phyloP scores from a whole-genome alignment of 2,113 vertebrate species.

The Dendropsophus ebraccatus region DNA sequence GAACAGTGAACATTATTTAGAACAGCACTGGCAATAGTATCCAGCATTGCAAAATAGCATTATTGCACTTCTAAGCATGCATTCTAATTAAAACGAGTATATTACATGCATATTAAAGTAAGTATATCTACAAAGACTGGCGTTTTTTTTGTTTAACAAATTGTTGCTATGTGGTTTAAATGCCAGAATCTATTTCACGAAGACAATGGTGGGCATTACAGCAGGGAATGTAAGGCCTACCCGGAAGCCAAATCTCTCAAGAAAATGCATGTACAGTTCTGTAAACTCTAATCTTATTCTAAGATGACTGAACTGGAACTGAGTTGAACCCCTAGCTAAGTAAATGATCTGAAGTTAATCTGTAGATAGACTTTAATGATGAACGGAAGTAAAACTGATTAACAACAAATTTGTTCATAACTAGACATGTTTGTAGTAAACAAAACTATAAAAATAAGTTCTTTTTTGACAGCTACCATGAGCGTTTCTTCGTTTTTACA shows the following conservation, averaged over 20 bases:
- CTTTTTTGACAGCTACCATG: too few relatives aligned
- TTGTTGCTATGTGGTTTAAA: not conserved
- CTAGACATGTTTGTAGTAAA: too few relatives aligned
- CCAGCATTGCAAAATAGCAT: conserved; percentile 18
- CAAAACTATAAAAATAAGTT: too few relatives aligned
- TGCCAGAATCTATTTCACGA: not conserved
- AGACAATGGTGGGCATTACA: not conserved
- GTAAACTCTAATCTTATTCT: too few relatives aligned
- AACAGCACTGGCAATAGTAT: not conserved
- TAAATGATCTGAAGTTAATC: too few relatives aligned
- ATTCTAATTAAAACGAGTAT: conserved; percentile 1
- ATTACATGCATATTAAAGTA: conserved; percentile 9
- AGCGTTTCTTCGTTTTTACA: too few relatives aligned
- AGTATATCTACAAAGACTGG: not conserved
- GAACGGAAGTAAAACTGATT: too few relatives aligned
- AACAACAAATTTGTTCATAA: too few relatives aligned
- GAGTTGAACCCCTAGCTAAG: too few relatives aligned
- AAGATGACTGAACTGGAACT: too few relatives aligned
- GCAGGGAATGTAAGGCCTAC: not conserved
- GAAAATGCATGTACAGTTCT: not conserved
- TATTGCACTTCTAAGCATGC: not conserved
- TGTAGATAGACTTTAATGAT: too few relatives aligned
- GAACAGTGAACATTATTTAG: not conserved
- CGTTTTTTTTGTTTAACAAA: not conserved
- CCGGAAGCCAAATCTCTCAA: not conserved